These are phyloP conservation scores for Cnemophilus loriae DNA, from an alignment of 2,113 vertebrate genomes.

Conservation along the genomic window DNA sequence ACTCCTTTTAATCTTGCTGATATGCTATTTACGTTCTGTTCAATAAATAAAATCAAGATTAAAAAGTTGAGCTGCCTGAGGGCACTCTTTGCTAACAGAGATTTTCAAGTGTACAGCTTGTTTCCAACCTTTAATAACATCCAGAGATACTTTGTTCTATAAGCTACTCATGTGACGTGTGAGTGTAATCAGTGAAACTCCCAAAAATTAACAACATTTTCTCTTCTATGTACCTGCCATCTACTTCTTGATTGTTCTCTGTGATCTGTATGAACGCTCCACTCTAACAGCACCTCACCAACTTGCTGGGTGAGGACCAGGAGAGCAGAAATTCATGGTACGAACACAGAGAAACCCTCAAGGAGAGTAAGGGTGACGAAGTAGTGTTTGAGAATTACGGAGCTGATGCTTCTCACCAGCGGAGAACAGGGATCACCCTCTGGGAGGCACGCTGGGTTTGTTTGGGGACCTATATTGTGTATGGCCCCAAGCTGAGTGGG, in stretches of 20 bases:
- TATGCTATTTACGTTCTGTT: not conserved
- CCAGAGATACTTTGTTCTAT: not conserved
- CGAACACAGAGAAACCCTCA: not conserved
- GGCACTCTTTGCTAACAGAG: conserved; percentile 17
- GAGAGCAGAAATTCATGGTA: not conserved
- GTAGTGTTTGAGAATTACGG: not conserved
- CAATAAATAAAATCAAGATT: conserved; percentile 37
- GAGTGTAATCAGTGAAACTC: not conserved
- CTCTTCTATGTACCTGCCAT: not conserved
- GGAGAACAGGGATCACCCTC: not conserved
- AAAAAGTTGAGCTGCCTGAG: not conserved
- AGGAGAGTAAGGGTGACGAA: not conserved
- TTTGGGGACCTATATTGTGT: too few species aligned
- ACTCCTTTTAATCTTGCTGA: not conserved
- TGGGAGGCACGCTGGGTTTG: not conserved
- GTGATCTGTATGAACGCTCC: not conserved
- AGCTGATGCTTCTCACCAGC: not conserved
- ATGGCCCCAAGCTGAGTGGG: not conserved
- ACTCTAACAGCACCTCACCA: not conserved
- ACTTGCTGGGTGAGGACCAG: not conserved
- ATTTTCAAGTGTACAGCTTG: not conserved
- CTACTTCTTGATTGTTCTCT: not conserved
- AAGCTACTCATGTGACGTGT: not conserved
- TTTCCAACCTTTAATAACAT: not conserved
- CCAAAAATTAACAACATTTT: not conserved